These are phyloP conservation scores for Eulemur rufifrons DNA, from an alignment of 2,113 vertebrate species.

Conservation along the genomic window DNA sequence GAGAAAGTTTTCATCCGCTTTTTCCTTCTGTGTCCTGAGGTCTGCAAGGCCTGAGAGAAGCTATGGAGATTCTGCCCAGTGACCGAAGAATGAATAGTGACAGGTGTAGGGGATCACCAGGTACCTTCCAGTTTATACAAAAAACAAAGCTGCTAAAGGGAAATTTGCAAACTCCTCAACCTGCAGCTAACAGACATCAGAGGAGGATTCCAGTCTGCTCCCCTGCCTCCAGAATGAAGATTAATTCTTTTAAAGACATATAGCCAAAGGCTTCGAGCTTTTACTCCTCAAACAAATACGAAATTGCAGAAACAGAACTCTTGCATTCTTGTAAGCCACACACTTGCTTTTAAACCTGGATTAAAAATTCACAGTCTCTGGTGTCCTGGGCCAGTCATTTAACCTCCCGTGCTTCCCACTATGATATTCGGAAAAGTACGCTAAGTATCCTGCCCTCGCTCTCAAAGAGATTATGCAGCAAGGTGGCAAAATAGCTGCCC, in stretches of 20 bases:
- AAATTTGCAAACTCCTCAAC: background rate
- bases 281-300: background rate
- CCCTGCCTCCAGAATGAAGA: background rate
- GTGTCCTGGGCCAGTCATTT: background rate
- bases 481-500: background rate
- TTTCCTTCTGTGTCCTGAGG: background rate
- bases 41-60: background rate
- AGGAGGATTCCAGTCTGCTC: background rate
- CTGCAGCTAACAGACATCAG: background rate
- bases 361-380: background rate
- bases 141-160: background rate
- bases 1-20: background rate
- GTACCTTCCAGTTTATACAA: background rate
- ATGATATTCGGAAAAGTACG: background rate
- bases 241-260: slow-evolving; percentile 12
- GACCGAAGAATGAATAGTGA: background rate
- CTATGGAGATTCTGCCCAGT: background rate
- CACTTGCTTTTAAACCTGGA: background rate
- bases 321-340: background rate
- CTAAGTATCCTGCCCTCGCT: background rate
- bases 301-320: background rate
- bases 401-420: background rate
- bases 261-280: background rate
- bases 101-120: background rate
- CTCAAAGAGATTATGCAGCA: background rate